Evolutionary conservation across 2,113 vertebrate genomes (phyloP), one percentile per base, ranked within the genome.

Genomic region (Odocoileus hemionus): DNA sequence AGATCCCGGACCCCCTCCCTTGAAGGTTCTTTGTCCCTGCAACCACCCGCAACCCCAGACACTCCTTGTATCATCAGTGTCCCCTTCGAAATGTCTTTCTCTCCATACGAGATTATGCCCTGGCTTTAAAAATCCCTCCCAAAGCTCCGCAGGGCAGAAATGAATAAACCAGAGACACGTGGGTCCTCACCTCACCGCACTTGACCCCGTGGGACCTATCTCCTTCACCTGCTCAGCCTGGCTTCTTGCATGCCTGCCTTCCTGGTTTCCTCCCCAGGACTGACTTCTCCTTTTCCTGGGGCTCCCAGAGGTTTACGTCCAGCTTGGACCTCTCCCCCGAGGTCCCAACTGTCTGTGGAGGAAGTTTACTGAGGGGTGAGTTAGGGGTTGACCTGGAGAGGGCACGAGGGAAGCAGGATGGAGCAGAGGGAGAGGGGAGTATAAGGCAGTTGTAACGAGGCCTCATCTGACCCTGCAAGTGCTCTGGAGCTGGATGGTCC

Each of bases 151-250:
- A 55, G 89, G 12, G 47, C 26, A 50, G 54, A 79, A 47, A 86
- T 1, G 7, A 82, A 61, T 7, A 12, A 47, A 55, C 61, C 6
- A 58, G 43, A 70, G 70, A 1, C 9, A 3, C 19, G 2, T 0
- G 16, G 45, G 23, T 1, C 55, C 23, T 26, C 47, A 11, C 15
- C 23, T 67, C 25, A 2, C 12, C 0, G 6, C 11, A 1, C 25
- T 7, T 28, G 79, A 52, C 43, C 2, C 39, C 6, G 12, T 0
- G n/a, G 17, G 23, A 52, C 9, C 7, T 23, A 43, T 33, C 39
- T 79, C 58, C n/a, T 78, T 33, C 36, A 1, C 33, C 55, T 60
- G 33, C 52, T 30, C 47, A 19, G 55, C 52, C 33, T 23, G 9
- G 89, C n/a, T 70, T 25, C 55, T 9, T 19, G 43, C 45, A 58